Conservation (phyloP, 2,797 vertebrate species). For the Peromyscus nudipes region DNA sequence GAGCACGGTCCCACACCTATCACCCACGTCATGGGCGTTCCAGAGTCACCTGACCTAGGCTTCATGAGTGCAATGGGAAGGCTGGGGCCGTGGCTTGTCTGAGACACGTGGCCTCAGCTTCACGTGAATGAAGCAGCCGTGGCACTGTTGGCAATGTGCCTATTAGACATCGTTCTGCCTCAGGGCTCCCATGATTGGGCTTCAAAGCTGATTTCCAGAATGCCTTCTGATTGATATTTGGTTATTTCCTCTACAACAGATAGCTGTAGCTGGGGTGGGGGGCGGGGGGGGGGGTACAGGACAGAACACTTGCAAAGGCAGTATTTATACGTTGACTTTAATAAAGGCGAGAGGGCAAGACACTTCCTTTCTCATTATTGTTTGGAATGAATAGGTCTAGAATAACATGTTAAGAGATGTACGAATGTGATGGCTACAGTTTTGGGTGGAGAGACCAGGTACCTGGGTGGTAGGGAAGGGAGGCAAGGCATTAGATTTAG, state of each 20-base stretch:
- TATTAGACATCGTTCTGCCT: neutral
- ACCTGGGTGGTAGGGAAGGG: accelerated
- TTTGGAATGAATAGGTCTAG: slow-evolving; percentile 45
- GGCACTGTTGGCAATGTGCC: neutral
- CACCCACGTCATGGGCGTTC: neutral
- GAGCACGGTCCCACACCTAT: neutral
- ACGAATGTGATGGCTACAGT: neutral
- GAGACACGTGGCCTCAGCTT: neutral
- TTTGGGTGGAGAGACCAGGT: neutral
- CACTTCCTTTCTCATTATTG: slow-evolving; percentile 52
- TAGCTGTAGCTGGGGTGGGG: neutral
- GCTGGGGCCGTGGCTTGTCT: neutral
- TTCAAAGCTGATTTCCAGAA: neutral
- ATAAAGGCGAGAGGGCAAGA: neutral
- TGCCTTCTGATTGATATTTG: neutral
- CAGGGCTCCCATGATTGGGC: neutral
- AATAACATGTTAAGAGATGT: neutral
- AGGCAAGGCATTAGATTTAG: accelerated
- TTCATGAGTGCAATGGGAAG: neutral
- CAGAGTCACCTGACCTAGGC: neutral
- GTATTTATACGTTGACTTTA: neutral
- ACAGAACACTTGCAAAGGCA: neutral
- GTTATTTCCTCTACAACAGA: neutral
- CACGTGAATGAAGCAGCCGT: neutral
- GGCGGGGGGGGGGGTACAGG: accelerated